Evolutionary conservation across 2,888 invertebrate genomes (phyloP).

Genomic region (Phyllotreta cruciferae): DNA sequence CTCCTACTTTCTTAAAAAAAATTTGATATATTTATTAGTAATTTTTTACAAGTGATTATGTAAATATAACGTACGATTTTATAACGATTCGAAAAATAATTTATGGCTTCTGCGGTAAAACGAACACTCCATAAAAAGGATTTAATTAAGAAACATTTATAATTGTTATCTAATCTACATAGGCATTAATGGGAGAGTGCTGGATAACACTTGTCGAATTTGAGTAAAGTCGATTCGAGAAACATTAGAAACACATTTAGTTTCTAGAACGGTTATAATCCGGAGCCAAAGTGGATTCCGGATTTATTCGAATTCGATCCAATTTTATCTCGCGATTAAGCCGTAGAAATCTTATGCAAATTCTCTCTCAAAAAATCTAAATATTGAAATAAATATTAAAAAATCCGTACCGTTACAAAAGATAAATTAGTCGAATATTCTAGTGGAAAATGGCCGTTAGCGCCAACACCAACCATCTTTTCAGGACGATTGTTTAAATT

Average conservation of each 20-base stretch:
- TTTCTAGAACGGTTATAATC: neutral
- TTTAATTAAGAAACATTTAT: too few relatives aligned
- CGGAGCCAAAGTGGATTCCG: neutral
- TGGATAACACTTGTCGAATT: neutral
- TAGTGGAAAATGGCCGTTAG: neutral
- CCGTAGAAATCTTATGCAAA: too few relatives aligned
- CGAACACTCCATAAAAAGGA: too few relatives aligned
- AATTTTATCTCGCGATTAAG: too few relatives aligned
- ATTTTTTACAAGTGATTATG: too few relatives aligned
- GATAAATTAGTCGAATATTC: neutral
- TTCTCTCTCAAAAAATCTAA: too few relatives aligned
- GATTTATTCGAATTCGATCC: neutral
- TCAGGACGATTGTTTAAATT: slow-evolving; percentile 1
- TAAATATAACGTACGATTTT: too few relatives aligned
- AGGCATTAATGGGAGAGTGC: slow-evolving; percentile 3
- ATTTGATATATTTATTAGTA: too few relatives aligned
- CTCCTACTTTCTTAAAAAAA: too few relatives aligned
- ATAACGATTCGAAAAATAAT: too few relatives aligned
- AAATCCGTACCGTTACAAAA: neutral
- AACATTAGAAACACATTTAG: slow-evolving; percentile 1
- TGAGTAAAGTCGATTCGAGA: neutral
- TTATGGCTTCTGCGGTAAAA: too few relatives aligned
- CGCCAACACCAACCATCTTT: neutral
- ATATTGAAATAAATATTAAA: too few relatives aligned
- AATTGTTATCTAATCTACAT: neutral